A percentile compares a stretch with the other conserved stretches of the same genome.
Conservation (phyloP, 53 echinoderm and acorn worm genomes). For the Glandiceps talaboti region DNA sequence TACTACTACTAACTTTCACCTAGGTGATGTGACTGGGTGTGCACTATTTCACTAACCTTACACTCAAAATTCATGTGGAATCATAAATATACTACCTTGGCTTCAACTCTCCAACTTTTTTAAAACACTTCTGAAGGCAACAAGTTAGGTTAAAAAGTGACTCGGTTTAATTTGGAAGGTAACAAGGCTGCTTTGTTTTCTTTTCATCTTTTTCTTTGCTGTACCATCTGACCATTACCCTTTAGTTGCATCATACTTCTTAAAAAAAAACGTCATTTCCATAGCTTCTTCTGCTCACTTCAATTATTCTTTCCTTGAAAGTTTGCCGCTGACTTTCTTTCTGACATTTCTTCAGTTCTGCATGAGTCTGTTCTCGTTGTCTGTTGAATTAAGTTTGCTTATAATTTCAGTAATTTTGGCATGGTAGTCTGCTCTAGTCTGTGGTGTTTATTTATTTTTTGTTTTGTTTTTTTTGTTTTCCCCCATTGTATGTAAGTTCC, state of each 20-base stretch:
- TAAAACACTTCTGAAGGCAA: neutral
- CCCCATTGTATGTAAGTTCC: neutral
- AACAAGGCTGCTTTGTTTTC: neutral
- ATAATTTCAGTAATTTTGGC: neutral
- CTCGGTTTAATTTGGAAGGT: constrained; percentile 18
- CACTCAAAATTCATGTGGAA: no score
- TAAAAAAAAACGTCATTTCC: neutral
- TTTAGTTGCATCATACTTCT: neutral
- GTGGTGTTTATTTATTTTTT: neutral
- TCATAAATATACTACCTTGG: no score
- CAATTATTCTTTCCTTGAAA: neutral
- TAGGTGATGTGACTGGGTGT: no score
- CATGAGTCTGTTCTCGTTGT: neutral
- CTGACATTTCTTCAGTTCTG: neutral
- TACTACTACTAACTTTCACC: no score
- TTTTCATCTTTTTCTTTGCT: neutral
- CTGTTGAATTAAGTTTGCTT: neutral
- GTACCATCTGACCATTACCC: neutral
- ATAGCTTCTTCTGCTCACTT: neutral
- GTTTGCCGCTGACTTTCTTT: neutral
- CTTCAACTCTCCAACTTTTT: no score
- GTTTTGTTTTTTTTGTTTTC: no score
- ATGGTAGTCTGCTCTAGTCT: neutral
- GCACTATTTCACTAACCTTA: no score
- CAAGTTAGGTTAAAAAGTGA: neutral